Conservation (phyloP, 2,113 vertebrate genomes). For the Aptenodytes patagonicus region DNA sequence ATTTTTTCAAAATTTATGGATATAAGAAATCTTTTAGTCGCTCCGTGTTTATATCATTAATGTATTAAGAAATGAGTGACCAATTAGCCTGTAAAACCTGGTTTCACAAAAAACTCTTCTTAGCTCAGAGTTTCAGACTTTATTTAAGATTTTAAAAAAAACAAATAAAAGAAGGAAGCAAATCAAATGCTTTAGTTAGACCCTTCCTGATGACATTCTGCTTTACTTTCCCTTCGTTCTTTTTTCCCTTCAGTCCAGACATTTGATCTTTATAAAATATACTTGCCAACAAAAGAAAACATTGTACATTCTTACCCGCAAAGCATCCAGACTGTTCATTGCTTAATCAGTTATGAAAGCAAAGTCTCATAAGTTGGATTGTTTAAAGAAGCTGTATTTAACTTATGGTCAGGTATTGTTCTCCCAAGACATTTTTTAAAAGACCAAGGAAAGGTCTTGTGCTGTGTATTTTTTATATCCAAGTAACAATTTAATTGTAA, state of each 20-base stretch:
- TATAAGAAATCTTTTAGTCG: neutral
- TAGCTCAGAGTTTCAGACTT: slow-evolving; percentile 9
- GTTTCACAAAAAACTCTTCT: neutral
- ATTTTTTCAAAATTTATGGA: neutral
- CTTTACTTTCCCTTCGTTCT: neutral
- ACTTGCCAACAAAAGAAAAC: slow-evolving; percentile 57
- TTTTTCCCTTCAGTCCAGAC: neutral
- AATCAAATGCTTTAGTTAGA: slow-evolving; percentile 8
- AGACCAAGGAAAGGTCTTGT: neutral
- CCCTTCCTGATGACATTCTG: slow-evolving; percentile 7
- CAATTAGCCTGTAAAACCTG: neutral
- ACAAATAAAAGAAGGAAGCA: neutral
- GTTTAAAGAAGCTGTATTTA: slow-evolving; percentile 17
- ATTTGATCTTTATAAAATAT: slow-evolving; percentile 56
- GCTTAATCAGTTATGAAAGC: slow-evolving; percentile 44
- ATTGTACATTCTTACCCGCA: neutral
- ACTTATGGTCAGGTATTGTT: neutral
- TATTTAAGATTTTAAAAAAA: neutral
- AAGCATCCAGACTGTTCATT: slow-evolving; percentile 32
- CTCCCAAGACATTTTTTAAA: neutral
- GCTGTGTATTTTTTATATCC: neutral
- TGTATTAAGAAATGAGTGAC: neutral
- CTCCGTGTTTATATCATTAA: neutral
- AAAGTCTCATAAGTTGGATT: neutral
- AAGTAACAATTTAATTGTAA: neutral